Evolutionary conservation across 2,888 invertebrate species (phyloP).

Genomic region (Abrostola triplasia): DNA sequence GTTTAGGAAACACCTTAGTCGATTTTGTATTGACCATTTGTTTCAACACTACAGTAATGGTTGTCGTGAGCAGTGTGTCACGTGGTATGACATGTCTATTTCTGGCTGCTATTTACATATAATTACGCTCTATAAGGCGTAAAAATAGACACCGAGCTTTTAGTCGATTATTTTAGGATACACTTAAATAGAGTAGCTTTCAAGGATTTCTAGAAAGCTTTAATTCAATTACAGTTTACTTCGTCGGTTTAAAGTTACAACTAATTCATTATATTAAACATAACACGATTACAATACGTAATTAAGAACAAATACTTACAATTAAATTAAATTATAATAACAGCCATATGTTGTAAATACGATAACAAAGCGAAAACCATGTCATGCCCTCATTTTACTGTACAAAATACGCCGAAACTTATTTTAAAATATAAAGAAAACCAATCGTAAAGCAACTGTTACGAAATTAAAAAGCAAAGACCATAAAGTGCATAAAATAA

Average conservation of each 20-base stretch:
- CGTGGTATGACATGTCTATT: constrained; percentile 40
- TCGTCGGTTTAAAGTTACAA: too few relatives aligned
- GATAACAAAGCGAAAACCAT: not conserved
- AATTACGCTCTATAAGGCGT: constrained; percentile 17
- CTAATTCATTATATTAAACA: too few relatives aligned
- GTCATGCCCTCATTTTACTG: not conserved
- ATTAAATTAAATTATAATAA: too few relatives aligned
- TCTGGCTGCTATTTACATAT: constrained; percentile 34
- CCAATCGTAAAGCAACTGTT: constrained; percentile 3
- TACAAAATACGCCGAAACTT: constrained; percentile 3
- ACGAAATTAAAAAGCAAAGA: constrained; percentile 11
- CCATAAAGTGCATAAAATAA: constrained; percentile 27
- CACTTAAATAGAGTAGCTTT: not conserved
- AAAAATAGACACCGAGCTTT: constrained; percentile 21
- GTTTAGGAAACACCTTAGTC: constrained; percentile 25
- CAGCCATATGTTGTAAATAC: too few relatives aligned
- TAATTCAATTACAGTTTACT: too few relatives aligned
- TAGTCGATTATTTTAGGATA: not conserved
- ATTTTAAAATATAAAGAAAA: constrained; percentile 2
- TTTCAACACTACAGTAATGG: constrained; percentile 25
- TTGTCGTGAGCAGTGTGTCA: constrained; percentile 29
- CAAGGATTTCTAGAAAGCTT: too few relatives aligned
- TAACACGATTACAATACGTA: too few relatives aligned
- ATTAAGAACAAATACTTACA: too few relatives aligned
- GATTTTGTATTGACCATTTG: constrained; percentile 38